Evolutionary conservation across 2,797 vertebrate species (phyloP), one percentile per base, ranked within the genome.

Genomic region (Lithobates pipiens): DNA sequence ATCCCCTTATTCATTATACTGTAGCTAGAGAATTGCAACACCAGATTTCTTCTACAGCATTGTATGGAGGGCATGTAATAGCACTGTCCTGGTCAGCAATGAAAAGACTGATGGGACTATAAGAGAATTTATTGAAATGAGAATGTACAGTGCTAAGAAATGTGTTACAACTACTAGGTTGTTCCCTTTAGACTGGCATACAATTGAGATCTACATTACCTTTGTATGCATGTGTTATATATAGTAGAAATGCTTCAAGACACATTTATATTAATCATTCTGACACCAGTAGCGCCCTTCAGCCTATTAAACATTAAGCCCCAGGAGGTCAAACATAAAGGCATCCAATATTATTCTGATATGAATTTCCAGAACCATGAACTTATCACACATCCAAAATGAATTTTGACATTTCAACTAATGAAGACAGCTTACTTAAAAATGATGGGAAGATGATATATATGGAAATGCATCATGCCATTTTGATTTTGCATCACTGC

Each of bases 341-440:
- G 27, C 76, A 80, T 80, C 79, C 46, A 67, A 75, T 79, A 85
- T 85, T 57, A 57, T 74, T 80, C 77, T 69, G 46, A 63, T 65
- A 39, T 79, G 61, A 80, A 68, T 79, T 65, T 70, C 25, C 72
- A 80, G 16, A 50, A 74, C 69, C 68, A 27, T 85, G 83, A 79
- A 79, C 50, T 79, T 74, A 79, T 85, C 83, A 77, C 70, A 74
- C 44, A 78, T 74, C 83, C 63, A 50, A 80, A 80, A 67, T 75
- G 77, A 76, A 85, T 80, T 85, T 9, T 76, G 84, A 78, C 84
- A 80, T 85, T 80, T 85, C 73, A 80, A 76, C 73, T 85, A 85
- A 85, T 85, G 71, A 85, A 75, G 42, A 73, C 76, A 80, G 76
- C 68, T 68, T 77, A 67, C 73, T 83, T 76, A 68, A 68, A 77